A percentile compares a stretch with the other conserved stretches of the same genome.
phyloP scores from a whole-genome alignment of 2,797 vertebrate genomes.

The Scomberomorus guttatus region DNA sequence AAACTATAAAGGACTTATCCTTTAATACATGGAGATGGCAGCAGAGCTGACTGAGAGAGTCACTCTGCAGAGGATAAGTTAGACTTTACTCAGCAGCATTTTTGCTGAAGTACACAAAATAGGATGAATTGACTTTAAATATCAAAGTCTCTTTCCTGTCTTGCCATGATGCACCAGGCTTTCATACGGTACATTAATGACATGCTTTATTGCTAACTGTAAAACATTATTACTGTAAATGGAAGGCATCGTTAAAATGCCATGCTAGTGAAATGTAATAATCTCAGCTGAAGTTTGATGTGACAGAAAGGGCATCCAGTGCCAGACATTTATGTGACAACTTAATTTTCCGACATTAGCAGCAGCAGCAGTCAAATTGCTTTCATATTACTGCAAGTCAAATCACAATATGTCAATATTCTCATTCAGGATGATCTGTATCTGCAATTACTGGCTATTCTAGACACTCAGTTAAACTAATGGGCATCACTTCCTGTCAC shows the following conservation, averaged over 20 bases:
- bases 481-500: constrained; percentile 21
- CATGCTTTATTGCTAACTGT: constrained; percentile 53
- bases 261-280: constrained; percentile 44
- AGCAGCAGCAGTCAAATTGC: constrained; percentile 37
- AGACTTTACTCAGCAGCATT: constrained; percentile 15
- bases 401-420: constrained; percentile 66
- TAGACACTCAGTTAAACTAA: constrained; percentile 28
- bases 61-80: not conserved
- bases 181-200: constrained; percentile 32
- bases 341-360: constrained; percentile 71
- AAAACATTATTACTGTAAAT: constrained; percentile 65
- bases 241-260: constrained; percentile 51
- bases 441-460: constrained; percentile 42
- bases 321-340: constrained; percentile 62
- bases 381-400: constrained; percentile 65
- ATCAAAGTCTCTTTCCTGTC: constrained; percentile 3
- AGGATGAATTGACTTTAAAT: constrained; percentile 9
- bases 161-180: constrained; percentile 13
- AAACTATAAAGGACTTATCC: not conserved
- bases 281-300: constrained; percentile 49
- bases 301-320: constrained; percentile 46
- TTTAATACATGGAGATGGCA: not conserved
- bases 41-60: not conserved
- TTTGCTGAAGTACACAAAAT: constrained; percentile 10
- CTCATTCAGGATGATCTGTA: constrained; percentile 57